Evolutionary conservation across 2,113 vertebrate genomes (phyloP), one percentile per base, ranked within the genome.

Genomic region (Sterrhoptilus dennistouni): DNA sequence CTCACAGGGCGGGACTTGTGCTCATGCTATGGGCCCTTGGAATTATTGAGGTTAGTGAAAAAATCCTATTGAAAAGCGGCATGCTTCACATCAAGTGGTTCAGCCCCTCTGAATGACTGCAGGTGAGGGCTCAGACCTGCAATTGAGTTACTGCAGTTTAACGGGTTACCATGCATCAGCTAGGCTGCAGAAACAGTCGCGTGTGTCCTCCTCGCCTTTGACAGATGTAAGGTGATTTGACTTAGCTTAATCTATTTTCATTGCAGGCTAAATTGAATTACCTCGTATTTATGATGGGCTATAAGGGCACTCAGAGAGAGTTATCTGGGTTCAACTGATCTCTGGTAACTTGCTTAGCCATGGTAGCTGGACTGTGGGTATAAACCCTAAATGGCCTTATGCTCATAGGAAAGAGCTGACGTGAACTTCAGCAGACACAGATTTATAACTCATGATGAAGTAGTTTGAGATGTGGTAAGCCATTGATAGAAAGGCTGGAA

Each of bases 161-260:
- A 25, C 47, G 1, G 86, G 89, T 92, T 96, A 90, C 83, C 60
- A 18, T 44, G 91, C 94, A 81, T 81, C 94, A 87, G 80, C 94
- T 50, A 40, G 44, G 93, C 96, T 87, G 93, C 86, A 96, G 89
- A 49, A 93, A 90, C 80, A 6, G 60, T 50, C 9, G 4, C 1
- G 2, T 84, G 80, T 83, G 94, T 96, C 95, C 94, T 95, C 95
- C 93, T 96, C 12, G 27, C 77, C 96, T 95, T 92, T 95, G 96
- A 96, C 94, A 95, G 95, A 93, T 78, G 93, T 89, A 91, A 95
- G 93, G 93, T 95, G 91, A 96, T 96, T 95, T 92, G 95, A 96
- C 93, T 97, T 93, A 60, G 94, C 86, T 95, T 96, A 96, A 97
- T 97, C 94, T 95, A 92, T 96, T 96, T 97, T 97, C 95, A 92